Percentiles rank a stretch among this genome's conserved stretches.
Evolutionary conservation across 2,888 invertebrate genomes (phyloP).

Genomic region (Oscheius sp.): DNA sequence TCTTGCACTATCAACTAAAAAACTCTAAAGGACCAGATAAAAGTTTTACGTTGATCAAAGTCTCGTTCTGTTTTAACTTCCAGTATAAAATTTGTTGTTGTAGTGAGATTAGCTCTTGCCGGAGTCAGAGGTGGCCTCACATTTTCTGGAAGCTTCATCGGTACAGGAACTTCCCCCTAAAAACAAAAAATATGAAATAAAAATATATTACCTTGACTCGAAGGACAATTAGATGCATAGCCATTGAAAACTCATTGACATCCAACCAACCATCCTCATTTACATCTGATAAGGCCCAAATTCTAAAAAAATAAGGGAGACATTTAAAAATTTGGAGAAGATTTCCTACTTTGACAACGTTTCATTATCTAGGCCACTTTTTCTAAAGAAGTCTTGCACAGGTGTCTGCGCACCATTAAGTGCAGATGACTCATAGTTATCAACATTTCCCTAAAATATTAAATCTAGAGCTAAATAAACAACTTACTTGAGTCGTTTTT

Average conservation of each 20-base stretch:
- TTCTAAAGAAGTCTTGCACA: constrained; percentile 67
- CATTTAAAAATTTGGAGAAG: background rate
- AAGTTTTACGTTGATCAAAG: background rate
- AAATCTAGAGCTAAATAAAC: background rate
- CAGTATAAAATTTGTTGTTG: background rate
- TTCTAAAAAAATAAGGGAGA: constrained; percentile 31
- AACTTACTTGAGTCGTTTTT: constrained; percentile 47
- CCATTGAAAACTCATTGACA: constrained; percentile 65
- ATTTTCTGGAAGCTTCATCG: constrained; percentile 53
- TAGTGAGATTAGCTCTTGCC: constrained; percentile 27
- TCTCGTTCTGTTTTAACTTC: background rate
- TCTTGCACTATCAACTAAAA: background rate
- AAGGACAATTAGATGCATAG: constrained; percentile 70
- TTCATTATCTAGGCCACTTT: constrained; percentile 55
- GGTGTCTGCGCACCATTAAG: constrained; percentile 59
- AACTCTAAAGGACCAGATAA: background rate
- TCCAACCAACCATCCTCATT: constrained; percentile 70
- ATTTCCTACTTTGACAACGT: constrained; percentile 49
- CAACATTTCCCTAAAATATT: constrained; percentile 40
- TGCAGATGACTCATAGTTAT: constrained; percentile 50
- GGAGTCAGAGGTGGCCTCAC: constrained; percentile 45
- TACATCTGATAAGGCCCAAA: constrained; percentile 69
- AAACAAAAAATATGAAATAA: background rate
- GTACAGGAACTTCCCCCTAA: constrained; percentile 59
- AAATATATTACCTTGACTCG: constrained; percentile 58